Base-by-base conservation (phyloP, 2,888 invertebrate species). In the Brachylomia viminalis region DNA sequence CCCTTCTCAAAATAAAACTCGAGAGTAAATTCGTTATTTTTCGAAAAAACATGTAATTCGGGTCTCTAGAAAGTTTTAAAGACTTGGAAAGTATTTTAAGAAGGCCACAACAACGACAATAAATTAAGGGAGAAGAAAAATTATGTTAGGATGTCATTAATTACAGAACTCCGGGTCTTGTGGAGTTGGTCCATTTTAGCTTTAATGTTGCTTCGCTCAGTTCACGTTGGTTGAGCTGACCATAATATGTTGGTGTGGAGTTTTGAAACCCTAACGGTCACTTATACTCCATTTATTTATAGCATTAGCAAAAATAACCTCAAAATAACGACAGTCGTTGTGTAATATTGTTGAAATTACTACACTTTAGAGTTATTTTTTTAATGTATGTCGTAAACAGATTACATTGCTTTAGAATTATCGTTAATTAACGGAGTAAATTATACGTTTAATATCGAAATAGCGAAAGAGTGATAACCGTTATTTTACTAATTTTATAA, bases 61-160 rank as follows among this genome's bases (percentile, higher is more conserved):
- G 65, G 61, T 62, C 83, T 45, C 79, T 52, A 27, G 49, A 30
- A 86, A 85, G 76, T 84, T 86, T 70, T 64, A 75, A 86, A 77
- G 64, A 67, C 75, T 77, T 71, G 17, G 68, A 71, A 80, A 84
- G 71, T 86, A 83, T 75, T 75, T 72, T 65, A 81, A 81, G 77
- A 65, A 47, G 68, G 70, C 83, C 85, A 78, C 85, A 85, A 86
- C 84, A 85, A 85, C 61, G 80, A 76, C 77, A 85, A 84, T 78
- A 82, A 78, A 82, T 86, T 76, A 74, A 67, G 69, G 70, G 33
- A 74, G 66, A 80, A 73, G 79, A 6, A 42, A 66, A 67, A 76
- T 73, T 59, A 71, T 79, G 73, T 75, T 75, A 52, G 59, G 61
- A 70, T 75, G 67, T 74, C 74, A 86, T 85, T 85, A 85, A 86